Conservation (phyloP, 2,888 invertebrate species). For the Malachius bipustulatus region DNA sequence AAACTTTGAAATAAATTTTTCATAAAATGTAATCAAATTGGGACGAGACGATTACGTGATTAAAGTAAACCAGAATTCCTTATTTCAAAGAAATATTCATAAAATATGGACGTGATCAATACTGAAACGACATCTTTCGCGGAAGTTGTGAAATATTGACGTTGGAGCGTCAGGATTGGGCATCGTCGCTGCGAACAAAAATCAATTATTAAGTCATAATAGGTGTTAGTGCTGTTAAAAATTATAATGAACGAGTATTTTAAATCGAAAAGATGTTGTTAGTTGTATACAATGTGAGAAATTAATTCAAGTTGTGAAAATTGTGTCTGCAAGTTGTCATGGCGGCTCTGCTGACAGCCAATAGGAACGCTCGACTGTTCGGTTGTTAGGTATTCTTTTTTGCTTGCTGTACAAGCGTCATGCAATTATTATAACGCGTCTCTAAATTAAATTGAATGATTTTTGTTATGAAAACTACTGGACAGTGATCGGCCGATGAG, state of each 20-base stretch:
- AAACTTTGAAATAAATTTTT: constrained; percentile 23
- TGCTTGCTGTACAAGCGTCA: constrained; percentile 58
- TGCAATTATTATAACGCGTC: constrained; percentile 50
- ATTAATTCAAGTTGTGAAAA: constrained; percentile 20
- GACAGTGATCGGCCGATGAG: constrained; percentile 21
- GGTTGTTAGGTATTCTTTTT: constrained; percentile 55
- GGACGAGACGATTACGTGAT: too few species aligned
- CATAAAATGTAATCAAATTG: constrained; percentile 17
- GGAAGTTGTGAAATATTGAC: constrained; percentile 5
- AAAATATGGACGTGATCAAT: constrained; percentile 11
- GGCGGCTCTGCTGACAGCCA: constrained; percentile 58
- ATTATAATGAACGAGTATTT: neutral
- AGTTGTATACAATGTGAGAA: neutral
- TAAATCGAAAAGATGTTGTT: neutral
- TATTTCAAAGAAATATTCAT: too few species aligned
- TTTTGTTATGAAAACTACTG: constrained; percentile 25
- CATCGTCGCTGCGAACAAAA: constrained; percentile 11
- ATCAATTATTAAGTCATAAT: constrained; percentile 7
- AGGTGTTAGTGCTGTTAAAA: neutral
- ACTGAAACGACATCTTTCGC: constrained; percentile 14
- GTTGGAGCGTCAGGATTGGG: constrained; percentile 22
- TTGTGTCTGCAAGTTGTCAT: constrained; percentile 43
- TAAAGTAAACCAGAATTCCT: too few species aligned
- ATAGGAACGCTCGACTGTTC: constrained; percentile 55
- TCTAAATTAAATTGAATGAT: constrained; percentile 43